Conservation (phyloP, 2,797 vertebrate species). For the Cyprinella venusta region DNA sequence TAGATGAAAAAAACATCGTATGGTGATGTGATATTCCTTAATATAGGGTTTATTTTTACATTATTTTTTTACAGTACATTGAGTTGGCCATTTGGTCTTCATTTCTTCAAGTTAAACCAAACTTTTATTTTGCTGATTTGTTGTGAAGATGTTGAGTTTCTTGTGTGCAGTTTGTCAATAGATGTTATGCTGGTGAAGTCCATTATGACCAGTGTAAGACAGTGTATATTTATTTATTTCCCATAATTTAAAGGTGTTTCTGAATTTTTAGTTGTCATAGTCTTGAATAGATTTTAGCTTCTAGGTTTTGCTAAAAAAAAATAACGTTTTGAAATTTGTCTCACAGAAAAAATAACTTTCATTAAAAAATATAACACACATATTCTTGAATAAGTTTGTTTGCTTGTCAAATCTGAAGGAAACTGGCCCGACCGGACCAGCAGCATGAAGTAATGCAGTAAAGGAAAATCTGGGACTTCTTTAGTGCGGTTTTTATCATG, state of each 20-base stretch:
- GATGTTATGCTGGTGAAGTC: background rate
- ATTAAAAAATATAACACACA: background rate
- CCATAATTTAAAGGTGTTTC: background rate
- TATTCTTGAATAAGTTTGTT: background rate
- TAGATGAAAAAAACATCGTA: too few species aligned
- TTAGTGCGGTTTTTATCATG: background rate
- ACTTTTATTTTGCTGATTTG: background rate
- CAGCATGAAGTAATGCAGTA: background rate
- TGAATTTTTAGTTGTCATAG: too few species aligned
- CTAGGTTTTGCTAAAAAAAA: too few species aligned
- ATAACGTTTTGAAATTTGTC: background rate
- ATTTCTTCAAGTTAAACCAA: background rate
- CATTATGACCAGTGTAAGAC: too few species aligned
- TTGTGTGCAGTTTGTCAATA: background rate
- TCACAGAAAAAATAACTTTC: background rate
- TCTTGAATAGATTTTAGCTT: background rate
- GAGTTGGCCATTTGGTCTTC: background rate
- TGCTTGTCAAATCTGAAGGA: too few species aligned
- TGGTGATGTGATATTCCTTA: too few species aligned
- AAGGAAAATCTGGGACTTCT: background rate
- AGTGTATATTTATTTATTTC: too few species aligned
- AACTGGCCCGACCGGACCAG: background rate
- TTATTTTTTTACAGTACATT: background rate
- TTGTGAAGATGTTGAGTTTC: background rate
- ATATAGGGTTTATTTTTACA: too few species aligned